A percentile compares a stretch with the other conserved stretches of the same genome.
phyloP scores from a whole-genome alignment of 2,797 vertebrate species.

The Tokudaia muenninki region DNA sequence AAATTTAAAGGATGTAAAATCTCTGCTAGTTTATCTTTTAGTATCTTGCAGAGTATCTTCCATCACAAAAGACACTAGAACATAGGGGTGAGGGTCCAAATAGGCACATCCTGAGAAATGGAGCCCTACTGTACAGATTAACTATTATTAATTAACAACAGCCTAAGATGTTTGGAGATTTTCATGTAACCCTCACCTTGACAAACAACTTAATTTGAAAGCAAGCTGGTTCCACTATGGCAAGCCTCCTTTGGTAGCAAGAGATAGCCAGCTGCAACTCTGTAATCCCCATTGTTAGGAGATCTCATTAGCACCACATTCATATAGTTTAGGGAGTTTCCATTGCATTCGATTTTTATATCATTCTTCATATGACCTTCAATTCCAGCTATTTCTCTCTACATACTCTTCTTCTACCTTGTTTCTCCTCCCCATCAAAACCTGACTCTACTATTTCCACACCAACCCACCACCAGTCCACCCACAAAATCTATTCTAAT shows the following conservation, averaged over 20 bases:
- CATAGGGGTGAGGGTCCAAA: not conserved
- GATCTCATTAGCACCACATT: not conserved
- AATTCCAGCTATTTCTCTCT: not conserved
- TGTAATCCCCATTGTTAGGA: not conserved
- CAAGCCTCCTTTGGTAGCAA: not conserved
- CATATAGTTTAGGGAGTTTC: too few species aligned
- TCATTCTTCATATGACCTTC: not conserved
- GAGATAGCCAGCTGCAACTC: not conserved
- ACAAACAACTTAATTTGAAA: not conserved
- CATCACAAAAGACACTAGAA: too few species aligned
- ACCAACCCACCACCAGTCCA: not conserved
- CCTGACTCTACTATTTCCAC: not conserved
- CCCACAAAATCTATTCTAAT: not conserved
- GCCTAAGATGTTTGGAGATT: not conserved
- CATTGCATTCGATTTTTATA: not conserved
- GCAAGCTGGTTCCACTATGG: not conserved
- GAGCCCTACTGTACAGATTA: not conserved
- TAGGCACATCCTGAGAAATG: not conserved
- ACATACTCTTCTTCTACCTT: not conserved
- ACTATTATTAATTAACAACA: not conserved
- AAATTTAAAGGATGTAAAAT: not conserved
- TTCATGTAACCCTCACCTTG: accelerated
- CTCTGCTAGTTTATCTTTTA: not conserved
- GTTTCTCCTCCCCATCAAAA: not conserved
- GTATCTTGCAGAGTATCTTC: not conserved